A percentile compares a stretch with the other conserved stretches of the same genome.
Evolutionary conservation across 2,797 vertebrate species (phyloP).

Genomic region (Okamejei kenojei): DNA sequence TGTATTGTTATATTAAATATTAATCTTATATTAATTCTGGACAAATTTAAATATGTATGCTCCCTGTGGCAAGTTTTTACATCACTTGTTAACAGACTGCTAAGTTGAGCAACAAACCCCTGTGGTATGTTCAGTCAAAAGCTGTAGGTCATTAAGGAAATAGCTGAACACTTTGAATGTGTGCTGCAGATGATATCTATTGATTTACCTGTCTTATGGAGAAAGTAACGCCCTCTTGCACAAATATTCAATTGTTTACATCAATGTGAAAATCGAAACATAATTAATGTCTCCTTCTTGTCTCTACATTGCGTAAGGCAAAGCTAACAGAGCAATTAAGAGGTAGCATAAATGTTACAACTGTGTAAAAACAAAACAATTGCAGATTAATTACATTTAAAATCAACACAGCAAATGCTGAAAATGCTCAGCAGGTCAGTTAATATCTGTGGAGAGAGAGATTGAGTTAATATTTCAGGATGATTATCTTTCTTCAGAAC

Average conservation of each 20-base stretch:
- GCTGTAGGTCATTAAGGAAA: neutral
- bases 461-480: no score
- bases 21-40: constrained; percentile 24
- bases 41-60: constrained; percentile 21
- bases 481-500: no score
- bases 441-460: no score
- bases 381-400: no score
- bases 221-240: neutral
- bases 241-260: neutral
- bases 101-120: neutral
- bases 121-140: neutral
- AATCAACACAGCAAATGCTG: no score
- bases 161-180: neutral
- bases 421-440: no score
- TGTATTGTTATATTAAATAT: constrained; percentile 30
- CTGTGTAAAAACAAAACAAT: neutral
- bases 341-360: neutral
- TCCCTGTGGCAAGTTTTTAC: constrained; percentile 4
- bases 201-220: neutral
- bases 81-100: constrained; percentile 20
- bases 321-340: neutral
- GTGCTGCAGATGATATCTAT: neutral
- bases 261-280: neutral
- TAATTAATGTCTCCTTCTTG: neutral
- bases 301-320: neutral